Percentiles rank a stretch among this genome's conserved stretches.
Evolutionary conservation across 2,797 vertebrate species (phyloP).

Genomic region (Spinibarbus caldwelli): DNA sequence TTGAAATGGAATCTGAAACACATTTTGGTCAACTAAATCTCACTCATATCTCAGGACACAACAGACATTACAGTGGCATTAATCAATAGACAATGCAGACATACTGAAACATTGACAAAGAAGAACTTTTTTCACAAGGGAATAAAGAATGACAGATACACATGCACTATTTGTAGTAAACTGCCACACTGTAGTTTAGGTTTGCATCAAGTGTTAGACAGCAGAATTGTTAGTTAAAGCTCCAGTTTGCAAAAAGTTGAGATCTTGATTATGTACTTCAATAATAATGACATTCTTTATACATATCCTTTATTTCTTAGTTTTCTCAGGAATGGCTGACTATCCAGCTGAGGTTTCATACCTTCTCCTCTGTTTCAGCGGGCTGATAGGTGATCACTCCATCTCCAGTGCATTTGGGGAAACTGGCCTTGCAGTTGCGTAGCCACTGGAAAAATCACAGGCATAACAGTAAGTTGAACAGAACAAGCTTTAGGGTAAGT

Average conservation of each 20-base stretch:
- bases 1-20: conserved; percentile 62
- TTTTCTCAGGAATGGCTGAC: not conserved
- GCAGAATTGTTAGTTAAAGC: not conserved
- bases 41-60: not conserved
- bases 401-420: conserved; percentile 83
- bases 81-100: not conserved
- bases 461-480: not conserved
- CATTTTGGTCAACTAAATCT: conserved; percentile 35
- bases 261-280: not conserved
- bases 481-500: not conserved
- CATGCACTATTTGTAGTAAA: conserved; percentile 13
- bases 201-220: not conserved
- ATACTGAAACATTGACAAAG: not conserved
- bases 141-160: not conserved
- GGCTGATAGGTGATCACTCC: conserved; percentile 88
- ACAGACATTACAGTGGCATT: not conserved
- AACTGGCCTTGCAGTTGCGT: conserved; percentile 90
- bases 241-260: not conserved
- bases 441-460: conserved; percentile 84
- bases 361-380: conserved; percentile 91
- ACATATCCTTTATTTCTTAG: too few relatives aligned
- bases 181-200: not conserved
- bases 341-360: conserved; percentile 65
- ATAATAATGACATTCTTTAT: not conserved
- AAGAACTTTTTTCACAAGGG: not conserved